Conservation (phyloP, 1,140 invertebrate species). For the Drosophila busckii region DNA sequence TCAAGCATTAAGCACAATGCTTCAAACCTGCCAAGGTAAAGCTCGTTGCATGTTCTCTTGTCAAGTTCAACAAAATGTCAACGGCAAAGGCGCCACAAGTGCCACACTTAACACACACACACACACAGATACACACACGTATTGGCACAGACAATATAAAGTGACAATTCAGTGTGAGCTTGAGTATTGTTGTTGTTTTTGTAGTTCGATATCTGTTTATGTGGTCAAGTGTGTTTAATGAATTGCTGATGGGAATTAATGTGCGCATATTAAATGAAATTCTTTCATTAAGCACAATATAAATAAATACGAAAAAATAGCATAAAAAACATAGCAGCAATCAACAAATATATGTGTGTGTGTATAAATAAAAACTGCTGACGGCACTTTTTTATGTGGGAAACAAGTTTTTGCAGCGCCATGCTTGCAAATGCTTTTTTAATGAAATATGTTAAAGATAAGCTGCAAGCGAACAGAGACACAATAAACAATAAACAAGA, state of each 20-base stretch:
- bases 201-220: constrained; percentile 32
- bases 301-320: constrained; percentile 15
- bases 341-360: no score
- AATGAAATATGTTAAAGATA: constrained; percentile 69
- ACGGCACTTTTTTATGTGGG: constrained; percentile 55
- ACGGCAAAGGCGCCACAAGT: constrained; percentile 9
- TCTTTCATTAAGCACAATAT: constrained; percentile 66
- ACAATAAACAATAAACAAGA: constrained; percentile 17
- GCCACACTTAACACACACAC: constrained; percentile 8
- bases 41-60: neutral
- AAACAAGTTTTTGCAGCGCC: constrained; percentile 62
- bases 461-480: constrained; percentile 51
- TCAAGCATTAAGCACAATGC: no score
- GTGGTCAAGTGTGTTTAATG: constrained; percentile 55
- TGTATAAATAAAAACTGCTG: constrained; percentile 47
- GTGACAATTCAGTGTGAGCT: no score
- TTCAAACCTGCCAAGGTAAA: neutral
- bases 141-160: no score
- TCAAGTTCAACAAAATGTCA: constrained; percentile 44
- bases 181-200: constrained; percentile 3
- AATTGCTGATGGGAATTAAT: constrained; percentile 72
- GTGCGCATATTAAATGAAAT: constrained; percentile 70
- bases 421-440: constrained; percentile 71
- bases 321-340: no score
- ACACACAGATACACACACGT: no score